Evolutionary conservation across 2,888 invertebrate species (phyloP), one percentile per base, ranked within the genome.

Genomic region (Tetranychus piercei): DNA sequence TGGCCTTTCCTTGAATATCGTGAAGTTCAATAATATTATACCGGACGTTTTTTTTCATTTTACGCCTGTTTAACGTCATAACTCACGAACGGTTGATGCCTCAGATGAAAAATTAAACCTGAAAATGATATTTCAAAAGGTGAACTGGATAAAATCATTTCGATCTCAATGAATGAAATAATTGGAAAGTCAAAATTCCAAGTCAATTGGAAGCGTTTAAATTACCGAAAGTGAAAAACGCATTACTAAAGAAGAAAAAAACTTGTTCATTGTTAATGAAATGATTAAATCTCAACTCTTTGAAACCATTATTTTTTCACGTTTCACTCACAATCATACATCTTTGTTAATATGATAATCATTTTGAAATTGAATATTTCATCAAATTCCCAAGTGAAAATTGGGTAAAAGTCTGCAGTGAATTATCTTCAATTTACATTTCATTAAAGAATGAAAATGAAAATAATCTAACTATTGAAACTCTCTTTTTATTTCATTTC

Each of bases 391-490:
- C 55, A 15, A 15, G 55, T 55, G 55, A 15, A 55, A 55, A 7
- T 55, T 55, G 55, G 7, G 55, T 9, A 55, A 55, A 45, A 55
- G 15, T 55, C 55, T 55, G 55, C 15, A 15, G 55, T 34, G 3
- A 55, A 55, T 55, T 55, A 55, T 55, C 55, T 55, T 55, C 55
- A 55, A 55, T 55, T 55, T 55, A 55, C 55, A 55, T 55, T 55
- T 55, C 55, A 55, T 55, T 55, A 55, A 55, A 55, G 9, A 34
- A 34, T 34, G 34, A 34, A 34, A 34, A 34, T 34, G 34, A 34
- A 34, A 34, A 34, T 34, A 34, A 34, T 34, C 34, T 34, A 34
- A 34, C 34, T 34, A 34, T 34, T 34, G 34, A 34, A 34, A 34
- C 34, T 34, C 34, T 34, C 34, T 34, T 34, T 34, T n/a, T n/a